Evolutionary conservation across 2,888 invertebrate species (phyloP).

Genomic region (Anagyrus pseudococci): DNA sequence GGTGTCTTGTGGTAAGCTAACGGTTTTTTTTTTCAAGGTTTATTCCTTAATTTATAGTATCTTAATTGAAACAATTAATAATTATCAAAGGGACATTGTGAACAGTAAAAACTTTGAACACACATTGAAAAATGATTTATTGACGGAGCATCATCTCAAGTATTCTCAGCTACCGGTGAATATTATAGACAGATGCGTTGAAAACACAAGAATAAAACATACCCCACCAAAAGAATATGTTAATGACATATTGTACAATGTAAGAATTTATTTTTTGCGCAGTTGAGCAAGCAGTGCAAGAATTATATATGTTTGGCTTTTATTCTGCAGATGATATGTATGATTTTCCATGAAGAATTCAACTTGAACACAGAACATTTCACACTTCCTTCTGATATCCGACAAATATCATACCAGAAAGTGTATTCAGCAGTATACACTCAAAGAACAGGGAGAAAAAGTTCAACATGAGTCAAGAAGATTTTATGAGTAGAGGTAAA

Average conservation of each 20-base stretch:
- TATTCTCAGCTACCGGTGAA: conserved; percentile 48
- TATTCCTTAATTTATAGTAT: background rate
- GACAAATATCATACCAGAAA: conserved; percentile 42
- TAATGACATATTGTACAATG: conserved; percentile 46
- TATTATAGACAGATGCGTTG: conserved; percentile 37
- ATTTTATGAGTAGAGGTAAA: too few relatives aligned
- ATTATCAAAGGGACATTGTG: conserved; percentile 56
- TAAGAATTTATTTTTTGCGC: conserved; percentile 31
- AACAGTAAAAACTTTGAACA: conserved; percentile 51
- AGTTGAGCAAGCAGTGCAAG: background rate
- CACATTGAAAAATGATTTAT: conserved; percentile 37
- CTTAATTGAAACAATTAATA: conserved; percentile 33
- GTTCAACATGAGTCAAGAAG: too few relatives aligned
- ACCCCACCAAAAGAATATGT: conserved; percentile 41
- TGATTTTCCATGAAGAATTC: conserved; percentile 52
- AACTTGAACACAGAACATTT: conserved; percentile 47
- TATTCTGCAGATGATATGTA: conserved; percentile 48
- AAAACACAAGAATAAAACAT: conserved; percentile 43
- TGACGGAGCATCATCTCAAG: conserved; percentile 39
- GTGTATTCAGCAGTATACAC: background rate
- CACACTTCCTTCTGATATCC: conserved; percentile 43
- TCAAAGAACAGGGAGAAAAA: too few relatives aligned
- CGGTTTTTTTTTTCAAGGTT: background rate
- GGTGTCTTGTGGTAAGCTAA: conserved; percentile 51
- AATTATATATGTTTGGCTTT: background rate